These are phyloP conservation scores for Odocoileus hemionus DNA, from an alignment of 2,113 vertebrate species.

Conservation along the genomic window DNA sequence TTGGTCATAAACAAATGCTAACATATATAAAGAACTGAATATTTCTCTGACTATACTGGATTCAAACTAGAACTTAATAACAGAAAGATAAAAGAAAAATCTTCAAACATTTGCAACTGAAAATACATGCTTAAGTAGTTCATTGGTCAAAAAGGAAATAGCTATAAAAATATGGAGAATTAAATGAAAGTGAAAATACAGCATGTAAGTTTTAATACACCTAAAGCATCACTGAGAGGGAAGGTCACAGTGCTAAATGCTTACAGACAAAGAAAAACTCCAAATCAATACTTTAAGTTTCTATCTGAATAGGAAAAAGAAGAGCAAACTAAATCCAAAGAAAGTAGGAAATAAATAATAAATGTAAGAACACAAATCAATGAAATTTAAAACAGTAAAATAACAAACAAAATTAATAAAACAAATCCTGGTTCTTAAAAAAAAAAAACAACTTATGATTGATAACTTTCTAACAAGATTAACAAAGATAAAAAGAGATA, in stretches of 20 bases:
- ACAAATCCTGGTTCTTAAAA: background rate
- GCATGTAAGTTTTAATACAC: background rate
- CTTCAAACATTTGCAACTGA: background rate
- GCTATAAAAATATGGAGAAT: background rate
- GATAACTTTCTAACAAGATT: background rate
- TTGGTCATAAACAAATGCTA: background rate
- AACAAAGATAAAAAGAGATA: background rate
- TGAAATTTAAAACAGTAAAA: background rate
- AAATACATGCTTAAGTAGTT: background rate
- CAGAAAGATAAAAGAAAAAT: background rate
- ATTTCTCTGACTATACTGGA: background rate
- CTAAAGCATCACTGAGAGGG: background rate
- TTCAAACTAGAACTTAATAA: background rate
- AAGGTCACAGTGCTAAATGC: background rate
- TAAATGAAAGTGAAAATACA: background rate
- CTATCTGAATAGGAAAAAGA: background rate
- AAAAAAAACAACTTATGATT: background rate
- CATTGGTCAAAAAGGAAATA: background rate
- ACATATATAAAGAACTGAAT: background rate
- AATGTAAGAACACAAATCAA: background rate
- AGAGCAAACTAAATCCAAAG: background rate
- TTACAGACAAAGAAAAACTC: background rate
- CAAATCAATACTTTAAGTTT: background rate
- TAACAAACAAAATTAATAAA: background rate
- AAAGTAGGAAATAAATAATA: background rate